Percentiles rank a stretch among this genome's conserved stretches.
Conservation (phyloP, 2,888 invertebrate species). For the Drosophila paracracens region DNA sequence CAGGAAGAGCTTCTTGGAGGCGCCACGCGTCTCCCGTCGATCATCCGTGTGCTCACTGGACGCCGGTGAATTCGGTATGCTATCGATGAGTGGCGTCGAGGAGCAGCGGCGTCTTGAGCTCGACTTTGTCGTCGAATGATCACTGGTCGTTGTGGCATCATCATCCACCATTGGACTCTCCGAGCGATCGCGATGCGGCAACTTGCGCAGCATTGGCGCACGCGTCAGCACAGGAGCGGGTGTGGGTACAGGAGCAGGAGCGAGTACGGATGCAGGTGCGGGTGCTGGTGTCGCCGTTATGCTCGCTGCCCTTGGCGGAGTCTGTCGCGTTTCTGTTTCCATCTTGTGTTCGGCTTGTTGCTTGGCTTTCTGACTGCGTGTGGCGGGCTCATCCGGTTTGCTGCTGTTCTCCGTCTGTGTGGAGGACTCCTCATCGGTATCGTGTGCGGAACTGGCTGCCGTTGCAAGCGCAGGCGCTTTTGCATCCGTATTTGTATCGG, state of each 20-base stretch:
- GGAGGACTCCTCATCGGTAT: constrained; percentile 79
- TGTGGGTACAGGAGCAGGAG: constrained; percentile 39
- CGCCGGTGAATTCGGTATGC: constrained; percentile 87
- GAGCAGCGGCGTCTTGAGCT: constrained; percentile 83
- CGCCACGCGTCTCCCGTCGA: constrained; percentile 88
- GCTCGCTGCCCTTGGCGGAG: constrained; percentile 27
- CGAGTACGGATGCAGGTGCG: not conserved
- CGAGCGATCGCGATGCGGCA: constrained; percentile 85
- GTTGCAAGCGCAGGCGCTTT: constrained; percentile 36
- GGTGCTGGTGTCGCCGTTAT: constrained; percentile 39
- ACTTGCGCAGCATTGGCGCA: constrained; percentile 83
- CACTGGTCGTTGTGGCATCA: constrained; percentile 83
- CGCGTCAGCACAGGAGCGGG: constrained; percentile 60
- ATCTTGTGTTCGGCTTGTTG: constrained; percentile 17
- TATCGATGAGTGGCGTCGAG: constrained; percentile 87
- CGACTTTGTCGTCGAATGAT: constrained; percentile 77
- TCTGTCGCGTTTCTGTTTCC: constrained; percentile 49
- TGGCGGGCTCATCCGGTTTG: constrained; percentile 66
- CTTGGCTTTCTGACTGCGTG: constrained; percentile 37
- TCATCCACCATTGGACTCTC: constrained; percentile 87
- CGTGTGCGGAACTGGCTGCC: constrained; percentile 58
- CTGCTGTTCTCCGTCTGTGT: constrained; percentile 78
- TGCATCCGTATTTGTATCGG: constrained; percentile 8
- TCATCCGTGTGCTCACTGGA: constrained; percentile 88
- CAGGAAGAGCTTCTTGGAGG: constrained; percentile 96